phyloP scores from a whole-genome alignment of 2,888 invertebrate species.

The Andrena dorsata region DNA sequence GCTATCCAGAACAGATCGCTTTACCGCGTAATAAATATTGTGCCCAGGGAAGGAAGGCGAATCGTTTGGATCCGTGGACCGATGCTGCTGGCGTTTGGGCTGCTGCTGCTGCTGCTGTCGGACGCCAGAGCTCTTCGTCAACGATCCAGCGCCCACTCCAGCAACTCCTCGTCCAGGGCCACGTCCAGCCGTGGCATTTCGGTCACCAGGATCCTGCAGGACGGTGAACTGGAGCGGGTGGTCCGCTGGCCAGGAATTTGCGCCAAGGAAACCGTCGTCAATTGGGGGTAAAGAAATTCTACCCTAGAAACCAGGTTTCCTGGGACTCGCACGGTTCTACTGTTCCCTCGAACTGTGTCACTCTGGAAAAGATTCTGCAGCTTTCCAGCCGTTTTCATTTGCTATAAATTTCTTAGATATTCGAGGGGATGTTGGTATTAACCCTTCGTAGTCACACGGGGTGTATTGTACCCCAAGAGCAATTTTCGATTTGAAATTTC shows the following conservation, averaged over 20 bases:
- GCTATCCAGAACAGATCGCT: conserved; percentile 3
- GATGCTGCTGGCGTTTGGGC: conserved; percentile 75
- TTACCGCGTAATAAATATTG: conserved; percentile 34
- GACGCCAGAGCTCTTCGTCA: conserved; percentile 71
- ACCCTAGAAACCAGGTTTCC: not conserved
- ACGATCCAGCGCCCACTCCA: conserved; percentile 55
- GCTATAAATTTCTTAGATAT: not conserved
- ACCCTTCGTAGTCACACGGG: too few relatives aligned
- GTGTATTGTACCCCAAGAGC: too few relatives aligned
- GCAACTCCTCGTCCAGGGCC: conserved; percentile 57
- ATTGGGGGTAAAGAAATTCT: conserved; percentile 78
- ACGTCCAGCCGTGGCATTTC: conserved; percentile 86
- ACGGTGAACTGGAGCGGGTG: conserved; percentile 89
- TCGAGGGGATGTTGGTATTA: not conserved
- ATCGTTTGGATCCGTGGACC: conserved; percentile 69
- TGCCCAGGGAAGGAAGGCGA: conserved; percentile 63
- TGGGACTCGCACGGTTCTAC: not conserved
- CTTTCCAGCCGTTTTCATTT: not conserved
- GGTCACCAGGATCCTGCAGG: conserved; percentile 88
- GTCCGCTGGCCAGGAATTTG: conserved; percentile 79
- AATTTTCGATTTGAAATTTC: too few relatives aligned
- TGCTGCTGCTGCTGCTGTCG: conserved; percentile 74
- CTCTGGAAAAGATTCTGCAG: not conserved
- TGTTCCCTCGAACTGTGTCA: not conserved
- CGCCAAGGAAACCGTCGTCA: conserved; percentile 79